Evolutionary conservation across 2,888 invertebrate species (phyloP), one percentile per base, ranked within the genome.

Genomic region (Dicyrtomina minuta): DNA sequence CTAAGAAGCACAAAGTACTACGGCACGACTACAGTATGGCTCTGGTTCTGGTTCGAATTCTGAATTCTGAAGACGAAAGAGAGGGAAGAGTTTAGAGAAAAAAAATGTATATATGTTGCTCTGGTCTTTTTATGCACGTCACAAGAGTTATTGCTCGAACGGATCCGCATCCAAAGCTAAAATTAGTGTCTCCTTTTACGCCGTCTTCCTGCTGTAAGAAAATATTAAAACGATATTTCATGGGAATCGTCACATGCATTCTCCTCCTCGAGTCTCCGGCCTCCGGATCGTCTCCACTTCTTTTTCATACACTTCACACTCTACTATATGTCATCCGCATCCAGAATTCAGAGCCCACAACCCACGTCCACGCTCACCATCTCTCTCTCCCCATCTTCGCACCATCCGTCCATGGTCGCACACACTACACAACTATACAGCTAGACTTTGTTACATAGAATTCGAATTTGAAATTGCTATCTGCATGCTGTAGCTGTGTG

Each of bases 201-300:
- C 65, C 53, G 68, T 67, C 66, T 70, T 71, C 68, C 67, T 64
- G 51, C 27, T 43, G 27, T 55, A 70, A 62, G 74, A 74, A 77
- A 76, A 76, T 76, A 77, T 77, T 77, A 77, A 76, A 77, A 75
- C 77, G 74, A 77, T 77, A 77, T 77, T 77, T 77, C 77, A 77
- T 76, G 69, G 64, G 73, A 72, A 77, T 74, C 75, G 77, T 77
- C 77, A 77, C 68, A 71, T 72, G 72, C 71, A 70, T 74, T 73
- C 68, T 72, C 58, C 41, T n/a, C 61, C 53, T 15, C 49, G 5
- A 27, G 33, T 64, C 59, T 56, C 62, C 51, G 46, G 43, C 44
- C 58, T 58, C 58, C 67, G 51, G 22, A 13, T 22, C n/a, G n/a
- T 60, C 62, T 66, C 60, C 56, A 66, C 41, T 49, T 15, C 20